Base-by-base conservation (phyloP, 2,113 vertebrate genomes). In the Myotis lucifugus region DNA sequence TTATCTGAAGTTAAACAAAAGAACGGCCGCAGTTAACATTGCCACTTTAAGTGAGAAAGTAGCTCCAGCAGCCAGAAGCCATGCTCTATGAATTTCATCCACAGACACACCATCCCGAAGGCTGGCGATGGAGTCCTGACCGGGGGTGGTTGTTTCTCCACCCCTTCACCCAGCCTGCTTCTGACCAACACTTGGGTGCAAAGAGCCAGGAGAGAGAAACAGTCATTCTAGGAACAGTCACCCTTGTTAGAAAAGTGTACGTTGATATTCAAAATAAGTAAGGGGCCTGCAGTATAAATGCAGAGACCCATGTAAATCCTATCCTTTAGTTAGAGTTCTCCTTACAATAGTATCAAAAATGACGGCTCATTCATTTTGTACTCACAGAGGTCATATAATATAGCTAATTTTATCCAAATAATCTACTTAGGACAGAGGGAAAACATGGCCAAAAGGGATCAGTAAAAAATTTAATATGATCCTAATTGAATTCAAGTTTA, bases 1-100 rank as follows among this genome's bases (percentile, higher is more conserved):
- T 83, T 94, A 93, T 77, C 59, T 17, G 85, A 88, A 59, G 85
- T 95, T 88, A 93, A 85, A 91, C 14, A 86, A 70, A 96, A 85
- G 56, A 94, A 64, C 12, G 46, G 27, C 8, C 72, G 54, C 56
- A 66, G 23, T 90, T 61, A 84, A 84, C 7, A 23, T 87, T 0
- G 8, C 85, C 50, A 40, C 56, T 6, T 7, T 21, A 67, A 61
- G 72, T 21, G 74, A 91, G 42, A 69, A 59, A n/a, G 54, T 29
- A 29, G 72, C n/a, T 64, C 54, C 8, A 0, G 40, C 42, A 85
- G 90, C 9, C 37, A 29, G 34, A 34, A 83, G 37, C 14, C 61
- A 56, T 14, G 6, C 14, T 50, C 27, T 67, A 29, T 56, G 74
- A 64, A 76, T n/a, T 23, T 40, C 69, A 78, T 23, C 48, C 50